Conservation (phyloP, 2,888 invertebrate species). For the Pachliopta kotzebuea region DNA sequence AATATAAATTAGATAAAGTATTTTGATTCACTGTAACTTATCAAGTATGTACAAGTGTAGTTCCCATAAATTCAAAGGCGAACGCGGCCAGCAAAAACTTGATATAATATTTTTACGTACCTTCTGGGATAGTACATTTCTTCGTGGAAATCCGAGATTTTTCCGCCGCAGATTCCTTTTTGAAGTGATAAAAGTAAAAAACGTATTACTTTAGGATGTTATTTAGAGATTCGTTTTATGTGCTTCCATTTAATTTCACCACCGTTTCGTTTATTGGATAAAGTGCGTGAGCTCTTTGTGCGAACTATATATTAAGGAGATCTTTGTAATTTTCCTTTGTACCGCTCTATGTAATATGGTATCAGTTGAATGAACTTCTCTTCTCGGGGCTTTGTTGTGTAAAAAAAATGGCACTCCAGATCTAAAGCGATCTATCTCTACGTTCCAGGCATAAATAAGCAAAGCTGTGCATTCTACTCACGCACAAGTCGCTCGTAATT, state of each 20-base stretch:
- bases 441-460: slow-evolving; percentile 22
- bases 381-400: too few species aligned
- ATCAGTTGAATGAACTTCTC: too few species aligned
- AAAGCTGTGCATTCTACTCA: slow-evolving; percentile 47
- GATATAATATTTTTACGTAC: slow-evolving; percentile 1
- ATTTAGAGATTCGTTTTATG: background rate
- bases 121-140: slow-evolving; percentile 1
- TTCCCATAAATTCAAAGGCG: too few species aligned
- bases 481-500: slow-evolving; percentile 60
- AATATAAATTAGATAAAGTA: too few species aligned
- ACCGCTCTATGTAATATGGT: too few species aligned
- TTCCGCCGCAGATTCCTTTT: slow-evolving; percentile 3
- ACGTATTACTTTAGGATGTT: background rate
- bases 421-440: slow-evolving; percentile 1
- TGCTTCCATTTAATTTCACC: background rate
- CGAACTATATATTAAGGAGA: too few species aligned
- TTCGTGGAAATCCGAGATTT: slow-evolving; percentile 11
- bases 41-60: too few species aligned
- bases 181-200: slow-evolving; percentile 2
- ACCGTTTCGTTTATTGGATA: too few species aligned
- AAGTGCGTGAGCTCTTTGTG: too few species aligned
- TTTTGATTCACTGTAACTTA: too few species aligned
- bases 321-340: too few species aligned
- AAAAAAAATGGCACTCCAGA: background rate
- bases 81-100: background rate